Evolutionary conservation across 1,140 invertebrate species (phyloP).

Genomic region (Zophobas atratus): DNA sequence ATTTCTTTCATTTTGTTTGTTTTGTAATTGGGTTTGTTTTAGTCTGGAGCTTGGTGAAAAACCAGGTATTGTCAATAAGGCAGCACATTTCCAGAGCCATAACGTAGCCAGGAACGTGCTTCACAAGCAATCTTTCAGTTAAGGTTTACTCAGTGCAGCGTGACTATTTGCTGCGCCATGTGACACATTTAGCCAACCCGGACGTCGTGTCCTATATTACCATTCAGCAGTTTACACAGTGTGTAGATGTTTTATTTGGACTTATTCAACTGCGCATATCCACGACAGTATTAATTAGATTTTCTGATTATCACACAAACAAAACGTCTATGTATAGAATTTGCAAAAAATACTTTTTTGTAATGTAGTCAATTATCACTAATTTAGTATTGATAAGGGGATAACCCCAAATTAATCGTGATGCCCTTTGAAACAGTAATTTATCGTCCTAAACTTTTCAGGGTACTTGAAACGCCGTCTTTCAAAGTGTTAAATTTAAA

Average conservation of each 20-base stretch:
- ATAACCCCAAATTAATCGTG: too few species aligned
- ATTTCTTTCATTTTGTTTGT: not conserved
- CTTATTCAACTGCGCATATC: too few species aligned
- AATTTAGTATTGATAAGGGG: too few species aligned
- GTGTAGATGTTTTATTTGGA: not conserved
- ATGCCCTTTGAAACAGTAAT: too few species aligned
- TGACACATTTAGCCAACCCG: constrained; percentile 3
- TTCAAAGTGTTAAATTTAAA: too few species aligned
- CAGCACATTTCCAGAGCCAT: not conserved
- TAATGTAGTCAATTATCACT: too few species aligned
- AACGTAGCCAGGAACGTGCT: constrained; percentile 19
- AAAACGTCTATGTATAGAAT: too few species aligned
- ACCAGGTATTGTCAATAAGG: constrained; percentile 8
- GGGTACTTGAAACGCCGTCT: too few species aligned
- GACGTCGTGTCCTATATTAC: not conserved
- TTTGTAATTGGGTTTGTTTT: constrained; percentile 1
- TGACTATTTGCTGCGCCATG: constrained; percentile 28
- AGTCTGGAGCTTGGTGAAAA: not conserved
- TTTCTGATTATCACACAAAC: too few species aligned
- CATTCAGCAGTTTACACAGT: not conserved
- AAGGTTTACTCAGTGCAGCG: constrained; percentile 25
- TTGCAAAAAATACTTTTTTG: too few species aligned
- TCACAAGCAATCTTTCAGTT: constrained; percentile 8
- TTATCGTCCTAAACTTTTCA: too few species aligned
- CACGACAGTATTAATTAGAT: too few species aligned